Conservation (phyloP, 2,797 vertebrate genomes). For the Chelidonichthys spinosus region DNA sequence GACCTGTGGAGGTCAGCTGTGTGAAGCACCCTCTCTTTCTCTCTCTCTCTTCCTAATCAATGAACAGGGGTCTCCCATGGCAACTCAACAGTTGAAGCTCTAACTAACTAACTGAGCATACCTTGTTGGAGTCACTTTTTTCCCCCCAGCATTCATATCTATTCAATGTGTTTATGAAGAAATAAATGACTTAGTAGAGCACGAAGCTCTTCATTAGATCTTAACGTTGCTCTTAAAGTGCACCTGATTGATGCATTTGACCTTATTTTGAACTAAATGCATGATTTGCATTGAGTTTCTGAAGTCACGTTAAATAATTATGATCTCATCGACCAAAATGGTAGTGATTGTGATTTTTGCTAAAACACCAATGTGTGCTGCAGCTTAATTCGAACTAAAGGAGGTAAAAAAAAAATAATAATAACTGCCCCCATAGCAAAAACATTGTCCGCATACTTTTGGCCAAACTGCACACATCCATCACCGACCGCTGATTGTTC, state of each 20-base stretch:
- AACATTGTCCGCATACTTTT: constrained; percentile 1
- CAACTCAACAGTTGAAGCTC: constrained; percentile 3
- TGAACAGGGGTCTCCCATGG: constrained; percentile 46
- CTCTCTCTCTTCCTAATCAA: constrained; percentile 22
- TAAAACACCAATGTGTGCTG: not conserved
- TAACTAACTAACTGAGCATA: not conserved
- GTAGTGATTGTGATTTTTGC: no score
- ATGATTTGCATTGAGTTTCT: not conserved
- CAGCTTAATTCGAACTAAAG: not conserved
- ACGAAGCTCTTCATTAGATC: no score
- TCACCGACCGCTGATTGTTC: not conserved
- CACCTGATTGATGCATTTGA: not conserved
- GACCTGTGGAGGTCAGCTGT: constrained; percentile 40
- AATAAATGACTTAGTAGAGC: no score
- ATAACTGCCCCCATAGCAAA: not conserved
- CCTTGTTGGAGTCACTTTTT: not conserved
- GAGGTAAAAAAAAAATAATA: not conserved
- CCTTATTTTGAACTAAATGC: not conserved
- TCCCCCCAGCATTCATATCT: no score
- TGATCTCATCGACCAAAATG: not conserved
- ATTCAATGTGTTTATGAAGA: no score
- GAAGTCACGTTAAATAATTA: not conserved
- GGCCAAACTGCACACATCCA: not conserved
- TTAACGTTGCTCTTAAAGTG: not conserved
- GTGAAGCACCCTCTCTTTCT: constrained; percentile 13